Base-by-base conservation (phyloP, 2,113 vertebrate genomes). In the Xiphias gladius region DNA sequence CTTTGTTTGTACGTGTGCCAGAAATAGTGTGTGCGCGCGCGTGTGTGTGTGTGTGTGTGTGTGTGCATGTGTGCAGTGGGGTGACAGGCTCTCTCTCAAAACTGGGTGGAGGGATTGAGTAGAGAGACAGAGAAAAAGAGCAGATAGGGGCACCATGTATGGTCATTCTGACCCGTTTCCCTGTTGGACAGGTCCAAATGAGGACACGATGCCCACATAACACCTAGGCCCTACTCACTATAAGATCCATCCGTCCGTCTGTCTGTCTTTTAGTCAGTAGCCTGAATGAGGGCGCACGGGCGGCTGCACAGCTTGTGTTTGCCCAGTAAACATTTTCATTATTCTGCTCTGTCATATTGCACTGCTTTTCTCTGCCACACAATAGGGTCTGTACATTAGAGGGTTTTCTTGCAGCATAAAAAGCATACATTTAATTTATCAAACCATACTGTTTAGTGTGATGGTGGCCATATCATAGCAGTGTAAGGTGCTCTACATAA, bases 121-220 rank as follows among this genome's bases (percentile, higher is more conserved):
- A 72, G 63, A 68, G 72, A 68, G 69, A 86, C 24, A 73, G 61
- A 69, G 59, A 81, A 46, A 65, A 76, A 82, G 65, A 83, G 67
- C 72, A 76, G 32, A 76, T 39, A 87, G 55, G n/a, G 68, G 55
- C 71, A 86, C 90, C 88, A 89, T 93, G 82, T 94, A 90, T 88
- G 92, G 93, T 89, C 75, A 89, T 86, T 84, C 73, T 89, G 83
- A 91, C 76, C 83, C 14, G 46, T 70, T 87, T 62, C 77, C 77
- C 71, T 67, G 83, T 64, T 87, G 76, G 70, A 75, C 59, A 86
- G 50, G 81, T 82, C 91, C 84, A 89, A 89, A 87, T 73, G 83
- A 89, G 82, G 86, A 74, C 70, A 85, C 46, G 62, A 74, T 82
- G 75, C 77, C 80, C 79, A 83, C 84, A 81, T 26, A 77, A 14